Evolutionary conservation across 2,113 vertebrate genomes (phyloP).

Genomic region (Ceyx cyanopectus): DNA sequence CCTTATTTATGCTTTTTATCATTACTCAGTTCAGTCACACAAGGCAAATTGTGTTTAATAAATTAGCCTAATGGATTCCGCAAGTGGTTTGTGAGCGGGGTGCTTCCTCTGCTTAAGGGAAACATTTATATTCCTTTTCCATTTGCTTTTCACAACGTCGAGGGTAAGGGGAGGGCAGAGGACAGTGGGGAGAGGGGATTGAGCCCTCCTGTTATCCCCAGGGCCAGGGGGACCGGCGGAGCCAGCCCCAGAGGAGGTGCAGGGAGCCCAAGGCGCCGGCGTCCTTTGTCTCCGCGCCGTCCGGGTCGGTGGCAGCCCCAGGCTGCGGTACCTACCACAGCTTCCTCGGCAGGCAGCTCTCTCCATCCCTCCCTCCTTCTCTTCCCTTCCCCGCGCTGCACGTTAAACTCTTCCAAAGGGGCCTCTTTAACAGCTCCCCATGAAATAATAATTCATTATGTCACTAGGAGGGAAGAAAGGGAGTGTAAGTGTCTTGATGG

Average conservation of each 20-base stretch:
- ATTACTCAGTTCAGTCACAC: constrained; percentile 91
- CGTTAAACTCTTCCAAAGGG: constrained; percentile 76
- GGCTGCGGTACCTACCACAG: constrained; percentile 59
- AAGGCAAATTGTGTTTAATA: constrained; percentile 95
- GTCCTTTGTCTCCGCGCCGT: constrained; percentile 47
- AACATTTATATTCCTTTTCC: constrained; percentile 89
- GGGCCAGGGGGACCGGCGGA: background rate
- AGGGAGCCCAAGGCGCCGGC: background rate
- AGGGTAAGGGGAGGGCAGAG: constrained; percentile 61
- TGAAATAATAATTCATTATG: constrained; percentile 87
- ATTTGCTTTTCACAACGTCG: constrained; percentile 54
- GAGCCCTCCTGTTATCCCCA: background rate
- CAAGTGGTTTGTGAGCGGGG: constrained; percentile 88
- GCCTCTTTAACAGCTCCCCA: constrained; percentile 82
- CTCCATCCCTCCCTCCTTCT: background rate
- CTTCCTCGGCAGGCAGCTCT: constrained; percentile 8
- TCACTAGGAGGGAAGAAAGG: constrained; percentile 80
- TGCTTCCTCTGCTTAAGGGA: constrained; percentile 92
- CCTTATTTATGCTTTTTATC: constrained; percentile 80
- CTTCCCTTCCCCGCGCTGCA: constrained; percentile 34
- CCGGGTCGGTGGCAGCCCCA: background rate
- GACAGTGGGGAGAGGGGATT: background rate
- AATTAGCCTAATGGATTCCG: constrained; percentile 95
- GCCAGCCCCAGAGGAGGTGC: background rate
- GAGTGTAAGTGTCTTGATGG: constrained; percentile 86